Conservation (phyloP, 2,113 vertebrate species). For the Chloropsis cyanopogon region DNA sequence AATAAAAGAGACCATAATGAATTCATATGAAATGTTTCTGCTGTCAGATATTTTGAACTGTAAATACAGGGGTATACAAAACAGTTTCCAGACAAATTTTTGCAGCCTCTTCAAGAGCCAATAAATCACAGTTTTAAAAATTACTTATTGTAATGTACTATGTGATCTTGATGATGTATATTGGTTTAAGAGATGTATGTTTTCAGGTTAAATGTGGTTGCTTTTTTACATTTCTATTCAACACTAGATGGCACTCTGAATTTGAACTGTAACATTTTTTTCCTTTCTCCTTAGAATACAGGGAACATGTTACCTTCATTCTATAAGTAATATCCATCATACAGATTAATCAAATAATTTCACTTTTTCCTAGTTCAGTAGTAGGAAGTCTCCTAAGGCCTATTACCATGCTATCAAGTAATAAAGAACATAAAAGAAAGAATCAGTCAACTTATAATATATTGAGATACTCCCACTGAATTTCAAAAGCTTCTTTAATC, state of each 20-base stretch:
- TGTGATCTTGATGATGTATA: background rate
- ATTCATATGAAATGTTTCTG: background rate
- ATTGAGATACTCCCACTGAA: slow-evolving; percentile 3
- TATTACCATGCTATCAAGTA: slow-evolving; percentile 24
- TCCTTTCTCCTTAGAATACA: background rate
- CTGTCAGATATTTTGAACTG: too few relatives aligned
- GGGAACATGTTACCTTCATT: background rate
- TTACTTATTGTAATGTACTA: background rate
- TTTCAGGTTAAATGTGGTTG: background rate
- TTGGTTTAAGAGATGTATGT: background rate
- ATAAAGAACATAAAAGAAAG: slow-evolving; percentile 10
- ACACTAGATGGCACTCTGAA: slow-evolving; percentile 76
- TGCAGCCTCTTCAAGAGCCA: background rate
- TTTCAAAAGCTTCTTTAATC: background rate
- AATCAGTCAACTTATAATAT: background rate
- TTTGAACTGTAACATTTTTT: slow-evolving; percentile 31
- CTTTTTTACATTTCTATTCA: background rate
- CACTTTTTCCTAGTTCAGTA: background rate
- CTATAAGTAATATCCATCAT: slow-evolving; percentile 8
- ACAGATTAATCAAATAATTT: slow-evolving; percentile 24
- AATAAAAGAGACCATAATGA: background rate
- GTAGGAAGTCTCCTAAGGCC: background rate
- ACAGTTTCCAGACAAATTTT: background rate
- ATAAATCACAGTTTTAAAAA: background rate
- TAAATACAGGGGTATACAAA: background rate